Conservation (phyloP, 64 coral and sea anemone species). For the Actinia equina region DNA sequence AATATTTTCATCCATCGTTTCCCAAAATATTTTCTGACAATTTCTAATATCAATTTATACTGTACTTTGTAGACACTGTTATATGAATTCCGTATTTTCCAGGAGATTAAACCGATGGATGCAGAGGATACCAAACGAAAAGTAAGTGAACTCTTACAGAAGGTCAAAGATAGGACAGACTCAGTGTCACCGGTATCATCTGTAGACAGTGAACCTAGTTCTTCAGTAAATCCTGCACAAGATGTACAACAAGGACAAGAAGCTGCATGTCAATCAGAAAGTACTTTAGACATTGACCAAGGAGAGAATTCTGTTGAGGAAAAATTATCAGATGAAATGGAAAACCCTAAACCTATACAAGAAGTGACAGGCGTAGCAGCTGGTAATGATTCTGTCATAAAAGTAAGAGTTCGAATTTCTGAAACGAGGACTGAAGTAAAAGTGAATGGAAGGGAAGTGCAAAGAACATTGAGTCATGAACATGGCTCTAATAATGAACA, state of each 20-base stretch:
- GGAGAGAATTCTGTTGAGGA: neutral
- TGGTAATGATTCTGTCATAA: conserved; percentile 18
- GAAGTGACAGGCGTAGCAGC: conserved; percentile 4
- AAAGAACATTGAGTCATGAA: conserved; percentile 7
- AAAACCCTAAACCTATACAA: conserved; percentile 21
- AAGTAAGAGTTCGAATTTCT: conserved; percentile 26
- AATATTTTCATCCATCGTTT: too few species aligned
- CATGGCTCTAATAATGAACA: neutral
- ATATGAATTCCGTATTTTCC: too few species aligned
- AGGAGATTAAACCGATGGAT: conserved; percentile 68
- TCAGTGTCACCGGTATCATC: neutral
- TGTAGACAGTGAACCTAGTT: conserved; percentile 2
- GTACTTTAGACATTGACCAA: neutral
- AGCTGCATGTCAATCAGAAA: neutral
- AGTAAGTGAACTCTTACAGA: conserved; percentile 87
- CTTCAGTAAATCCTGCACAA: neutral
- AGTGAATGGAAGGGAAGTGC: conserved; percentile 17
- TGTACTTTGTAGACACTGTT: too few species aligned
- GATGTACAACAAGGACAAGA: neutral
- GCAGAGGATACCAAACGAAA: conserved; percentile 79
- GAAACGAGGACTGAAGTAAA: conserved; percentile 27
- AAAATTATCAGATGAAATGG: neutral
- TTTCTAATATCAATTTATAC: too few species aligned
- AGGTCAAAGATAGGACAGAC: conserved; percentile 51
- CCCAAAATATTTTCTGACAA: too few species aligned